Base-by-base conservation (phyloP, 2,888 invertebrate genomes). In the Coenonympha arcania region DNA sequence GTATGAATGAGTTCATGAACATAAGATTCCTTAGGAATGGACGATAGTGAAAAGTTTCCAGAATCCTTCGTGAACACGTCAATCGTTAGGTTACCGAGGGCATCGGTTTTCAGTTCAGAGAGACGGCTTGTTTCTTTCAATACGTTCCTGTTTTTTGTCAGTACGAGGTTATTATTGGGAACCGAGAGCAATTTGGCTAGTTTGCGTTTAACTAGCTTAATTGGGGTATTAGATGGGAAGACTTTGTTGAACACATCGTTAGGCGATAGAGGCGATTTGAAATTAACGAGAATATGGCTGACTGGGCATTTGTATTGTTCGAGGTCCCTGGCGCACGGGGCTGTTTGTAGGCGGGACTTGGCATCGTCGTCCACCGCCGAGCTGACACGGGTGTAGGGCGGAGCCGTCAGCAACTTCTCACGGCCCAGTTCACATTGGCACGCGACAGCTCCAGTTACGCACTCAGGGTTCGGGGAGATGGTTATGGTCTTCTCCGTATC, bases 351-450 rank as follows among this genome's bases (percentile, higher is more conserved):
- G 30, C 84, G 69, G 1, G 73, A 68, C 50, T 69, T 71, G 19
- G 55, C 56, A 19, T 76, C 78, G 26, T 77, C 76, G 1, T 62
- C 68, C 15, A 60, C 55, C 1, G 69, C 55, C 6, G 64, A 61
- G 4, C 60, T 52, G n/a, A 63, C 44, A 4, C 67, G 69, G 54
- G 70, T 75, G 59, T 79, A 77, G 26, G 82, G 76, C 34, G 86
- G 85, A 24, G 86, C 86, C 18, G 84, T 82, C 1, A 84, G 69
- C 50, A 86, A 55, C 59, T 84, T 85, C 54, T 86, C 83, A 52
- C 82, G 79, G 51, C 86, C 86, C 56, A 86, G 56, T 58, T 82
- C 83, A 53, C 86, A 86, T 55, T 86, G 86, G 56, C 84, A 84
- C 48, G 69, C 69, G 18, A 66, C 68, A 39, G 69, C 73, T 55